These are phyloP conservation scores for Oxyteleia sp. DNA, from an alignment of 2,888 invertebrate species.

Conservation along the genomic window DNA sequence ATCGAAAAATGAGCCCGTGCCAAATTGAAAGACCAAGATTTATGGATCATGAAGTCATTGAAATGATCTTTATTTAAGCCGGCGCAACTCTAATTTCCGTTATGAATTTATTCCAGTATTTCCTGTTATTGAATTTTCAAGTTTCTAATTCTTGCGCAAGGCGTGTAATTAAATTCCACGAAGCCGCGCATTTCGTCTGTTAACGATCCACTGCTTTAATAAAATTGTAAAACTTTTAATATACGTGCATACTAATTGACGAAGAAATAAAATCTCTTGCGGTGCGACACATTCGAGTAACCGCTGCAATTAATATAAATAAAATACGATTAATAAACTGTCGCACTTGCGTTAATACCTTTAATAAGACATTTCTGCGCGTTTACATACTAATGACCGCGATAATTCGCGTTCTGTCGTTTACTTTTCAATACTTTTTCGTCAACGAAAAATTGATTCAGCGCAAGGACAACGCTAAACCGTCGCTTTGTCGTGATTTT, in stretches of 20 bases:
- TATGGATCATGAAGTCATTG: slow-evolving; percentile 48
- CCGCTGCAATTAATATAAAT: slow-evolving; percentile 31
- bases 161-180: slow-evolving; percentile 50
- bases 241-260: slow-evolving; percentile 37
- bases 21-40: slow-evolving; percentile 37
- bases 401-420: not conserved
- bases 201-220: slow-evolving; percentile 42
- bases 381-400: not conserved
- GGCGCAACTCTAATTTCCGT: slow-evolving; percentile 59
- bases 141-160: slow-evolving; percentile 63
- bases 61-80: slow-evolving; percentile 42
- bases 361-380: not conserved
- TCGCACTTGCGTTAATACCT: slow-evolving; percentile 2
- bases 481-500: slow-evolving; percentile 17
- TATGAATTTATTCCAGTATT: slow-evolving; percentile 64
- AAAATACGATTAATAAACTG: slow-evolving; percentile 34
- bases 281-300: slow-evolving; percentile 24
- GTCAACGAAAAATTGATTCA: not conserved
- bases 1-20: not conserved
- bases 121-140: slow-evolving; percentile 64
- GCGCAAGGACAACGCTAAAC: not conserved
- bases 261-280: slow-evolving; percentile 34
- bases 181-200: slow-evolving; percentile 42
- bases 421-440: not conserved
- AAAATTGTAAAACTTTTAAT: slow-evolving; percentile 43